These are phyloP conservation scores for Colletes collaris DNA, from an alignment of 2,888 invertebrate species.

Conservation along the genomic window DNA sequence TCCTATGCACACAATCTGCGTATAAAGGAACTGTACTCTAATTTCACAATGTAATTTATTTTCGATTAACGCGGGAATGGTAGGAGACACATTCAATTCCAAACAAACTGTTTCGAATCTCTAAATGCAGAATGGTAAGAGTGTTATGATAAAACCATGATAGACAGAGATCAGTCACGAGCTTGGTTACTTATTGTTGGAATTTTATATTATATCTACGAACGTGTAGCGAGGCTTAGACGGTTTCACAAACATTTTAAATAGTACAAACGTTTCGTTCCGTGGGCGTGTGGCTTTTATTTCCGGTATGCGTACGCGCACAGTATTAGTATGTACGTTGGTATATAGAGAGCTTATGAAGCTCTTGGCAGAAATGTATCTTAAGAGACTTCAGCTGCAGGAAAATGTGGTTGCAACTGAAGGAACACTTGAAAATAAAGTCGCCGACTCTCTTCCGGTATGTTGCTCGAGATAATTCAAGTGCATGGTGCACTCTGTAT, in stretches of 20 bases:
- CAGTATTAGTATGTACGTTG: slow-evolving; percentile 13
- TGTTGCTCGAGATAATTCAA: slow-evolving; percentile 56
- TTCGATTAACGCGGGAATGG: too few species aligned
- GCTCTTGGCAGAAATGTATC: slow-evolving; percentile 59
- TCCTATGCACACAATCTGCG: too few species aligned
- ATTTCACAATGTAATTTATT: too few species aligned
- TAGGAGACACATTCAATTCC: too few species aligned
- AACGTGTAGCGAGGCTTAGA: not conserved
- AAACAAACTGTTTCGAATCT: too few species aligned
- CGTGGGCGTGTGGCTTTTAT: slow-evolving; percentile 38
- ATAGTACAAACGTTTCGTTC: slow-evolving; percentile 28
- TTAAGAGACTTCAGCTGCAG: slow-evolving; percentile 56
- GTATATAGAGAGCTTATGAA: slow-evolving; percentile 45
- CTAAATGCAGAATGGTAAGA: too few species aligned
- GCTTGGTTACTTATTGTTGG: not conserved
- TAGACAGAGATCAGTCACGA: not conserved
- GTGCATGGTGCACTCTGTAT: slow-evolving; percentile 9
- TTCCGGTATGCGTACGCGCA: slow-evolving; percentile 19
- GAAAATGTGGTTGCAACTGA: slow-evolving; percentile 41
- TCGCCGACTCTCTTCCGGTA: slow-evolving; percentile 40
- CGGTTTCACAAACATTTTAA: slow-evolving; percentile 30
- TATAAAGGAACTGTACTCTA: too few species aligned
- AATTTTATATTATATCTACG: not conserved
- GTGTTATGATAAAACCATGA: too few species aligned
- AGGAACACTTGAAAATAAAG: slow-evolving; percentile 56